Conservation (phyloP, 1,140 invertebrate genomes). For the Rhagoletis pomonella region DNA sequence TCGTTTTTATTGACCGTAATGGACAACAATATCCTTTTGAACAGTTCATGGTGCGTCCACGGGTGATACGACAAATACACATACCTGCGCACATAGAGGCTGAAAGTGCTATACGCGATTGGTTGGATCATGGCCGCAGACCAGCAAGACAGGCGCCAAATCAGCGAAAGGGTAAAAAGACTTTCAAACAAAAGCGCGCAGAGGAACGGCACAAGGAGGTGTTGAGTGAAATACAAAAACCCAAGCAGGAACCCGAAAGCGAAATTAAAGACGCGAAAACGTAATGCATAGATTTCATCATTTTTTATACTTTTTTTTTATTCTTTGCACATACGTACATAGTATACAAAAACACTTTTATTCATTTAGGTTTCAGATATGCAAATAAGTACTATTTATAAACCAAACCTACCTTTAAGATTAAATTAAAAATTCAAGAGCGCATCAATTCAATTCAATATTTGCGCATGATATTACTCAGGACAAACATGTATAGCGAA, state of each 20-base stretch:
- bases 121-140: conserved; percentile 52
- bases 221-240: conserved; percentile 52
- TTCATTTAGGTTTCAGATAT: conserved; percentile 23
- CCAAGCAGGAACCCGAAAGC: neutral
- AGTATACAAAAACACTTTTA: neutral
- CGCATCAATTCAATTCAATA: conserved; percentile 24
- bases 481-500: neutral
- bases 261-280: too few relatives aligned
- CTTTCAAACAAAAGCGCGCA: conserved; percentile 69
- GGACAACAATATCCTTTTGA: conserved; percentile 65
- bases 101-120: conserved; percentile 59
- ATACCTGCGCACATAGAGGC: conserved; percentile 62
- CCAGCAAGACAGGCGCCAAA: neutral
- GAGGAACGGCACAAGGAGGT: conserved; percentile 67
- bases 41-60: conserved; percentile 67
- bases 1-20: conserved; percentile 68
- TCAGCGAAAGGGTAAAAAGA: conserved; percentile 61
- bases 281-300: neutral
- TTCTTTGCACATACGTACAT: neutral
- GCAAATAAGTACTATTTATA: conserved; percentile 27
- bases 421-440: neutral
- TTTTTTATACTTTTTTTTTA: neutral
- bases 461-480: conserved; percentile 17
- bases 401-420: conserved; percentile 30
- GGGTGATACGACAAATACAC: conserved; percentile 69